Conservation (phyloP, 2,888 invertebrate genomes). For the Pachydiplax longipennis region DNA sequence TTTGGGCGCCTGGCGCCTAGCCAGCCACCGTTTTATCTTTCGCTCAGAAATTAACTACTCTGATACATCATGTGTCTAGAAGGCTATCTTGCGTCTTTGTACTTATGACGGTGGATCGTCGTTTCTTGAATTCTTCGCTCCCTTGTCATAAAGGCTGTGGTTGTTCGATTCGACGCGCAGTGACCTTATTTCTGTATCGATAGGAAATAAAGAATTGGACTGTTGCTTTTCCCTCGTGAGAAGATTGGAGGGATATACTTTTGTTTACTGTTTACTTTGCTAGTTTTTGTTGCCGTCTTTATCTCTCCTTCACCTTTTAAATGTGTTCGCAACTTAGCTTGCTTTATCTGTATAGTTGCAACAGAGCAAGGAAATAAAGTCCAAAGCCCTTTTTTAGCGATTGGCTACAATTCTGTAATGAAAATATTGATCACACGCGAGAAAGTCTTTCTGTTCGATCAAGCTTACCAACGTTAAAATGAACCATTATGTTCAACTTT, state of each 20-base stretch:
- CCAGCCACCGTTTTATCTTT: slow-evolving; percentile 21
- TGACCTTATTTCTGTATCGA: neutral
- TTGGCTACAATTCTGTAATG: no score
- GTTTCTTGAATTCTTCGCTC: neutral
- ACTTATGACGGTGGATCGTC: neutral
- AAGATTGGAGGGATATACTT: neutral
- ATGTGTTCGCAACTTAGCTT: no score
- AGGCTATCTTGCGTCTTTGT: slow-evolving; percentile 1
- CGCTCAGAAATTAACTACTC: slow-evolving; percentile 22
- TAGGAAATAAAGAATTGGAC: neutral
- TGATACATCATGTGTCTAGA: slow-evolving; percentile 3
- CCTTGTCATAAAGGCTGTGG: neutral
- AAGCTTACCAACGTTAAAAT: no score
- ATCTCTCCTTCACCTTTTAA: neutral
- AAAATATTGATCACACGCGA: no score
- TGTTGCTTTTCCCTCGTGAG: neutral
- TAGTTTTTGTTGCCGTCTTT: neutral
- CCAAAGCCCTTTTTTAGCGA: no score
- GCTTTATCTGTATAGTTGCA: no score
- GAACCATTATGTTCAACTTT: no score
- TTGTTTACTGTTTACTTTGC: neutral
- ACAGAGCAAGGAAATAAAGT: no score
- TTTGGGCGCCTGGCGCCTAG: slow-evolving; percentile 10
- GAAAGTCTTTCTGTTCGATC: no score
- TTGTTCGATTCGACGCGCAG: neutral